Base-by-base conservation (phyloP, 64 coral and sea anemone genomes). In the Trachythela sp. region DNA sequence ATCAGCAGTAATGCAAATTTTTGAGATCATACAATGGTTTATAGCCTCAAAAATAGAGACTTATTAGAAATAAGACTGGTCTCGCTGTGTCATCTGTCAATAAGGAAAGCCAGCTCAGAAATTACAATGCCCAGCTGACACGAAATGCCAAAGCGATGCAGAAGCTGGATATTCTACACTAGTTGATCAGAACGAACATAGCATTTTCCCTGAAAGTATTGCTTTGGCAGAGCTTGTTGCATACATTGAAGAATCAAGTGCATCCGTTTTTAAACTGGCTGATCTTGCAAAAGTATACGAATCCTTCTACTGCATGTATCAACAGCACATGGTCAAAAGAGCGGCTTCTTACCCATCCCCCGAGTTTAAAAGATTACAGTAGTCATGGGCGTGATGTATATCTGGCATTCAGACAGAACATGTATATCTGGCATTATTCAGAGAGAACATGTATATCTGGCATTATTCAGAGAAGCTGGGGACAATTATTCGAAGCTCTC, bases 151-250 rank as follows among this genome's bases (percentile, higher is more conserved):
- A 41, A 83, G 32, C 34, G 77, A 83, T 35, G 8, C 77, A 39
- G 77, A 34, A 32, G 77, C 77, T 37, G 77, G 77, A 83, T 83
- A 83, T 41, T 83, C 77, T 36, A 35, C 77, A 83, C n/a, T 83
- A 36, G 77, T 34, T 83, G n/a, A 83, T 83, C 77, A 83, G 36
- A 83, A 34, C 34, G 27, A 36, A 83, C 29, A 36, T 36, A 36
- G 9, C 4, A 83, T 36, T 83, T 5, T 3, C 77, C 32, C 77
- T 8, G 9, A 35, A 83, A 83, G 77, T 83, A 83, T 83, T 36
- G 29, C 77, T 83, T 41, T 83, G 34, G 32, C 29, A 35, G 77
- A 83, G 77, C 77, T 83, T 83, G 77, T 83, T 20, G 17, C 8
- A 36, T 83, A 83, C 77, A 34, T 83, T 36, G 77, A 83, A 83